Evolutionary conservation across 2,888 invertebrate species (phyloP).

Genomic region (Drosophila nr. perissopoda): DNA sequence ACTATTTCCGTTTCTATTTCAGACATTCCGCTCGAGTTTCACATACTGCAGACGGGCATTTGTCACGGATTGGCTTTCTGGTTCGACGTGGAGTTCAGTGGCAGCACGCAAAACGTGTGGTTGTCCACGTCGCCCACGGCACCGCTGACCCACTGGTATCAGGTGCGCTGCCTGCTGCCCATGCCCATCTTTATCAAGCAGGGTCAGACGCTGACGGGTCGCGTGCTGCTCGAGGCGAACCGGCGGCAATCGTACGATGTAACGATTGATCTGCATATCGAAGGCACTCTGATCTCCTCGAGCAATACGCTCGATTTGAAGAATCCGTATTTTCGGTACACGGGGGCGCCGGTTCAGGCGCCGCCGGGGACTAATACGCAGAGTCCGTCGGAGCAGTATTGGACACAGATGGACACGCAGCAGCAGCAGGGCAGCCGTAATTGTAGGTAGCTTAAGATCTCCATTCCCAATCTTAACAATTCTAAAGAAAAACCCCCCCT

Average conservation of each 20-base stretch:
- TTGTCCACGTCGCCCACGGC: slow-evolving; percentile 98
- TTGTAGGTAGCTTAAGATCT: slow-evolving; percentile 65
- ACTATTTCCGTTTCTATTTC: slow-evolving; percentile 47
- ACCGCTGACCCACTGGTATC: slow-evolving; percentile 99
- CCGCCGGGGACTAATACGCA: slow-evolving; percentile 96
- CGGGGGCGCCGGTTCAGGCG: slow-evolving; percentile 95
- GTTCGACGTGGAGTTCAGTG: slow-evolving; percentile 99
- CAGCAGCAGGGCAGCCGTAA: slow-evolving; percentile 86
- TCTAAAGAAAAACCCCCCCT: not conserved
- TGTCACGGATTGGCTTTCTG: slow-evolving; percentile 99
- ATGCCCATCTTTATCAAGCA: slow-evolving; percentile 97
- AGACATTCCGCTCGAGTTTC: slow-evolving; percentile 97
- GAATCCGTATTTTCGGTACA: slow-evolving; percentile 99
- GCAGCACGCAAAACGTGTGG: slow-evolving; percentile 96
- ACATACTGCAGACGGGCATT: slow-evolving; percentile 95
- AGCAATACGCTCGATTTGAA: slow-evolving; percentile 98
- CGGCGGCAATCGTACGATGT: slow-evolving; percentile 99
- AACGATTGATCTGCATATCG: slow-evolving; percentile 95
- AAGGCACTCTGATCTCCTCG: slow-evolving; percentile 94
- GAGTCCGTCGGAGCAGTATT: slow-evolving; percentile 97
- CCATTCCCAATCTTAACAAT: not conserved
- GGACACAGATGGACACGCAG: slow-evolving; percentile 92
- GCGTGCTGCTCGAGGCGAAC: slow-evolving; percentile 95
- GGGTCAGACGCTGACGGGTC: slow-evolving; percentile 95
- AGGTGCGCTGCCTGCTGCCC: slow-evolving; percentile 97